Evolutionary conservation across 2,888 invertebrate genomes (phyloP).

Genomic region (Caradrina kadenii): DNA sequence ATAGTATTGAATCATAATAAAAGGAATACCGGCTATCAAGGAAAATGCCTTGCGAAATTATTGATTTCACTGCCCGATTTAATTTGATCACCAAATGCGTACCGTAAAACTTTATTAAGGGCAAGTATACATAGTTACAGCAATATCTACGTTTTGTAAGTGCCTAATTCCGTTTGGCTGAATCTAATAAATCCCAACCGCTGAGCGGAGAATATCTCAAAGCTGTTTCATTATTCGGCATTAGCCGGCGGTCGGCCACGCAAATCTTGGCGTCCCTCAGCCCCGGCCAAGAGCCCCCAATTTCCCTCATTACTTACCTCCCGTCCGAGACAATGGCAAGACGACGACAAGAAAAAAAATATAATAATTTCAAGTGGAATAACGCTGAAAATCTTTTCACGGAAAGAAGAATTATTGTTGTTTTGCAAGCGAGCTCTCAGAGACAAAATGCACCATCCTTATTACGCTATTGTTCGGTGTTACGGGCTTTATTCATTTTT

Average conservation of each 20-base stretch:
- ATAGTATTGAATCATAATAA: not conserved
- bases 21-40: not conserved
- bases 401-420: slow-evolving; percentile 90
- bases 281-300: slow-evolving; percentile 86
- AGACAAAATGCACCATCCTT: slow-evolving; percentile 90
- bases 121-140: slow-evolving; percentile 60
- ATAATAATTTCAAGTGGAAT: slow-evolving; percentile 91
- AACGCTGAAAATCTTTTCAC: slow-evolving; percentile 91
- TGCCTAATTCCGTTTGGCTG: slow-evolving; percentile 83
- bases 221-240: slow-evolving; percentile 89
- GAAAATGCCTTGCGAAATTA: slow-evolving; percentile 1
- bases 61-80: slow-evolving; percentile 37
- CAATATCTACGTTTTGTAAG: slow-evolving; percentile 70
- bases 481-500: slow-evolving; percentile 90
- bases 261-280: slow-evolving; percentile 87
- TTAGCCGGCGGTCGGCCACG: slow-evolving; percentile 88
- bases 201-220: slow-evolving; percentile 84
- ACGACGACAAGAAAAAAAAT: slow-evolving; percentile 89
- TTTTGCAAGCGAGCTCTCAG: slow-evolving; percentile 90
- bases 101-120: slow-evolving; percentile 61
- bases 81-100: slow-evolving; percentile 46
- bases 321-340: slow-evolving; percentile 90
- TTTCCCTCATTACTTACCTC: slow-evolving; percentile 91
- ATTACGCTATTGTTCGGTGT: slow-evolving; percentile 90
- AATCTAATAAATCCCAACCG: slow-evolving; percentile 87